Evolutionary conservation across 2,797 vertebrate species (phyloP).

Genomic region (Sciurus carolinensis): DNA sequence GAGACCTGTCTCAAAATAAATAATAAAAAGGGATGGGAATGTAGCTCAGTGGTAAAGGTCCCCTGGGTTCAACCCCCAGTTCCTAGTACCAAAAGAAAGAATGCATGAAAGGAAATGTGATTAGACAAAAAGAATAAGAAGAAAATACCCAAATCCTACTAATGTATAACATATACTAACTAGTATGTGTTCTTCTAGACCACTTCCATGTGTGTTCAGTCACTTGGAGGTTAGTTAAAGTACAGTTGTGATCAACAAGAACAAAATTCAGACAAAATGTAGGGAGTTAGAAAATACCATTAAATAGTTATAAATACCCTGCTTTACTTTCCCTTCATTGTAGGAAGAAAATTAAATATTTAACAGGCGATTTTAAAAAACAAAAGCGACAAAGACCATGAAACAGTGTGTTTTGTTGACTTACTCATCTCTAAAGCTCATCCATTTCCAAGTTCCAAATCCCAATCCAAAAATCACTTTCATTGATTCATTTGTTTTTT

Average conservation of each 20-base stretch:
- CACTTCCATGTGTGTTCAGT: not conserved
- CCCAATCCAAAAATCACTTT: not conserved
- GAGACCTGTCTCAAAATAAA: no score
- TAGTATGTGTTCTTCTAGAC: not conserved
- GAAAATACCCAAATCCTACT: not conserved
- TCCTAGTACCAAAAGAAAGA: no score
- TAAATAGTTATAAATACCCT: not conserved
- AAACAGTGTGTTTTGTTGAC: not conserved
- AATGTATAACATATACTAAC: not conserved
- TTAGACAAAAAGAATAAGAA: conserved; percentile 19
- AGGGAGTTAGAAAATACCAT: not conserved
- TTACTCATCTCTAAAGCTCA: not conserved
- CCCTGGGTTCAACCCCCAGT: no score
- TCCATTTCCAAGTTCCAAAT: not conserved
- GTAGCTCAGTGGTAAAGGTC: no score
- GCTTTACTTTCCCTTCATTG: not conserved
- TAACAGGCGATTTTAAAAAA: not conserved
- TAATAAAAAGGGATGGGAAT: no score
- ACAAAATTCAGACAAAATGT: not conserved
- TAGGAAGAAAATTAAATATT: not conserved
- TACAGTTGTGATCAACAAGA: not conserved
- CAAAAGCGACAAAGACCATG: not conserved
- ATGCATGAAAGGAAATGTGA: not conserved
- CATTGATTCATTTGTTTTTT: not conserved
- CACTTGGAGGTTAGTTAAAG: not conserved